Conservation (phyloP, 1,140 invertebrate species). For the Nebria ingens region DNA sequence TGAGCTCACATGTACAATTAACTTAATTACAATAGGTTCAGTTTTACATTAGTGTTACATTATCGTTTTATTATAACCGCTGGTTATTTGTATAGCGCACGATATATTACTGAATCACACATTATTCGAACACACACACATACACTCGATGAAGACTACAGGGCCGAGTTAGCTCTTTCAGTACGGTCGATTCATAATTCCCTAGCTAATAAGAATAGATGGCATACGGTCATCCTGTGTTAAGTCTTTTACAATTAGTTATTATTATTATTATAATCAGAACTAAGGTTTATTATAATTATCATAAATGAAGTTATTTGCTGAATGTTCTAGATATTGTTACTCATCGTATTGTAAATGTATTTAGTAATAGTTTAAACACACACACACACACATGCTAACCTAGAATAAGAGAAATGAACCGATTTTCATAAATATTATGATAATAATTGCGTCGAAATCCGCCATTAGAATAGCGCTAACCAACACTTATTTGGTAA, state of each 20-base stretch:
- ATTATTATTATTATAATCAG: slow-evolving; percentile 10
- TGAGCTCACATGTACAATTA: slow-evolving; percentile 1
- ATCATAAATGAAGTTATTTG: no score
- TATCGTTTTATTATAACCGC: slow-evolving; percentile 8
- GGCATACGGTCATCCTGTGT: neutral
- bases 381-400: no score
- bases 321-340: no score
- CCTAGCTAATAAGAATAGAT: slow-evolving; percentile 1
- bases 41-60: slow-evolving; percentile 8
- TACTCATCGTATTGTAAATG: no score
- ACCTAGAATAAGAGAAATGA: no score
- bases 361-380: no score
- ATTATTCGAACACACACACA: neutral
- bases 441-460: no score
- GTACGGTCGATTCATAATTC: neutral
- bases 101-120: neutral
- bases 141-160: neutral
- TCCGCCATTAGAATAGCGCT: no score
- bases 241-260: slow-evolving; percentile 2
- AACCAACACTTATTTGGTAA: neutral
- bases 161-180: neutral
- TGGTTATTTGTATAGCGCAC: neutral
- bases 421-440: no score
- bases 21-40: slow-evolving; percentile 9
- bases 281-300: no score